Percentiles rank a stretch among this genome's conserved stretches.
Evolutionary conservation across 2,113 vertebrate species (phyloP).

Genomic region (Scartelaos histophorus): DNA sequence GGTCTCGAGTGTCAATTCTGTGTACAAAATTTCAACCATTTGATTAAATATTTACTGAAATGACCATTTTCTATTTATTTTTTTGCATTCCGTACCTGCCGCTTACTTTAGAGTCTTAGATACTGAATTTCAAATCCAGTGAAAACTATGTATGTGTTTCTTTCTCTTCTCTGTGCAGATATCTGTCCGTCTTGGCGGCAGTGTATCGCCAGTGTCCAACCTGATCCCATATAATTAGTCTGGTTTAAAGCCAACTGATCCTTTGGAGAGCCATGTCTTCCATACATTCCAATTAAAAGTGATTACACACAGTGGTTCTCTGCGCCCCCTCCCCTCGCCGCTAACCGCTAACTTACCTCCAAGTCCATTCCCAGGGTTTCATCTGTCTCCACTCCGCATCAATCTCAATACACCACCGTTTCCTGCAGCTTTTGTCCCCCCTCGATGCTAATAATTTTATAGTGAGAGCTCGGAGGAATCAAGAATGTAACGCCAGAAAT

Average conservation of each 20-base stretch:
- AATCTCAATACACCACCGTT: slow-evolving; percentile 46
- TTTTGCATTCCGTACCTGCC: too few species aligned
- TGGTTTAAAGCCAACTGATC: slow-evolving; percentile 65
- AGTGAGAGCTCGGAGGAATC: slow-evolving; percentile 35
- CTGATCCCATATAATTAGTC: slow-evolving; percentile 70
- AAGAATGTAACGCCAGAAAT: slow-evolving; percentile 25
- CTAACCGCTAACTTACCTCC: slow-evolving; percentile 17
- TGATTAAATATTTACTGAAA: too few species aligned
- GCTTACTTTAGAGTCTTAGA: neutral
- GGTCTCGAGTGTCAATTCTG: too few species aligned
- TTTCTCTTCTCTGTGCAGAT: slow-evolving; percentile 6
- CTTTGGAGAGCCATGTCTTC: slow-evolving; percentile 55
- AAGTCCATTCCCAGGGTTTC: slow-evolving; percentile 66
- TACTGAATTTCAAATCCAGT: neutral
- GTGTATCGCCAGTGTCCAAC: slow-evolving; percentile 39
- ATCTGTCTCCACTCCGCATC: slow-evolving; percentile 58
- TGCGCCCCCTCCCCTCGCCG: slow-evolving; percentile 39
- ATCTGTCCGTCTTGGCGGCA: slow-evolving; percentile 28
- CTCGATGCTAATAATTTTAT: slow-evolving; percentile 28
- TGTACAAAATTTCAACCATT: too few species aligned
- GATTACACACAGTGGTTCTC: slow-evolving; percentile 66
- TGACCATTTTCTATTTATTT: too few species aligned
- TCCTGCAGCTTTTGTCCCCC: slow-evolving; percentile 25
- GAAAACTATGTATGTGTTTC: neutral
- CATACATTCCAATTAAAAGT: slow-evolving; percentile 70